Conservation (phyloP, 1,140 invertebrate genomes). For the Neodiprion fabricii region DNA sequence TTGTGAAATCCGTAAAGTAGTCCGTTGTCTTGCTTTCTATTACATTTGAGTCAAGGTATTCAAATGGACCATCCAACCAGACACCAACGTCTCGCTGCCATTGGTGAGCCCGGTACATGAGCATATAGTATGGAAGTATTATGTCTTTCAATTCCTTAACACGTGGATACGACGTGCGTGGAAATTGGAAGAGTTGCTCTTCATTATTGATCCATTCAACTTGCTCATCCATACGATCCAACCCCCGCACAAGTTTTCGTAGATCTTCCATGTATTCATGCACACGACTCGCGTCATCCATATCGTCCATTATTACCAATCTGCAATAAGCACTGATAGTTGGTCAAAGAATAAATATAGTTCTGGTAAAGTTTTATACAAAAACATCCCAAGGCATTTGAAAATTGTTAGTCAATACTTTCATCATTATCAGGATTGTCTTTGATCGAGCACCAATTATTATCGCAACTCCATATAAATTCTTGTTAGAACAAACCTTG, state of each 20-base stretch:
- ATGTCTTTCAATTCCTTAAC: conserved; percentile 76
- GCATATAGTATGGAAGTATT: conserved; percentile 72
- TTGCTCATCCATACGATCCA: conserved; percentile 76
- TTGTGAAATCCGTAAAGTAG: conserved; percentile 76
- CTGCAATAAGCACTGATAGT: conserved; percentile 29
- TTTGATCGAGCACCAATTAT: conserved; percentile 54
- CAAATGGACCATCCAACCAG: conserved; percentile 92
- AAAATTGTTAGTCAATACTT: too few relatives aligned
- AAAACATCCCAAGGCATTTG: not conserved
- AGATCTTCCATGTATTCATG: conserved; percentile 74
- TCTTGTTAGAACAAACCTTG: conserved; percentile 56
- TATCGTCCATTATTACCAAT: conserved; percentile 70
- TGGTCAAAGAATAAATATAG: conserved; percentile 9
- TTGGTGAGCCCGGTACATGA: conserved; percentile 69
- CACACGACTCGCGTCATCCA: conserved; percentile 72
- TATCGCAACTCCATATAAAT: conserved; percentile 56
- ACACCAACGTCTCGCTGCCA: conserved; percentile 84
- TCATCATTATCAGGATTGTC: conserved; percentile 20
- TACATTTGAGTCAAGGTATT: conserved; percentile 75
- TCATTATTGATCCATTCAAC: conserved; percentile 89
- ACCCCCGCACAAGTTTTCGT: conserved; percentile 73
- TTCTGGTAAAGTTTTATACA: not conserved
- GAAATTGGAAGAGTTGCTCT: conserved; percentile 85
- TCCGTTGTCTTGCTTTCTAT: conserved; percentile 78
- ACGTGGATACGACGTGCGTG: conserved; percentile 74